Base-by-base conservation (phyloP, 2,888 invertebrate species). In the Ennomos fuscantarius region DNA sequence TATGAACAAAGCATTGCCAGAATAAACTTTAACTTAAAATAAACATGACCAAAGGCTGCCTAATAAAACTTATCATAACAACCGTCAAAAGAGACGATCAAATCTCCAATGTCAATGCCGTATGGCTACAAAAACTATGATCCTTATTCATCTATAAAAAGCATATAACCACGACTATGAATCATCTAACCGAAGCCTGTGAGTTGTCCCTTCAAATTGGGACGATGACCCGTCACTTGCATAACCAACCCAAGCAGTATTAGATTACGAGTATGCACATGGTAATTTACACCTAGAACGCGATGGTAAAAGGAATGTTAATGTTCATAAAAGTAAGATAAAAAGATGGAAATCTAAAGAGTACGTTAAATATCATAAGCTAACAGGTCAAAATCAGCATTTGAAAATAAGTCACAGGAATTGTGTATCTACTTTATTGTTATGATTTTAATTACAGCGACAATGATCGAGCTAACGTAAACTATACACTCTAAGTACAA, bases 211-310 rank as follows among this genome's bases (percentile, higher is more conserved):
- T 65, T 78, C 76, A 68, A 86, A 87, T 82, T 86, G 72, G 86
- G 85, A 65, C 86, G 71, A 73, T 76, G 86, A 86, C 85, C 86
- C 71, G 74, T 59, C 72, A 64, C 74, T 86, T 86, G 74, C 84
- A 80, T 83, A 84, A 84, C 76, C 68, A 69, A 64, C 66, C 62
- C 71, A 69, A 73, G 67, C 65, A 60, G 70, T 76, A 76, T 78
- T 66, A 72, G 72, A 78, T 81, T 73, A 78, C 72, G 58, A 61
- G 56, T 59, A 63, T 70, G 63, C 58, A 53, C 51, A 62, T 64
- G 57, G 63, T 67, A 65, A 66, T 68, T 63, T 68, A 72, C 69
- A 69, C 68, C 70, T 68, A 54, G 59, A 59, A 55, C 50, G 50
- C 53, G 47, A 15, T 52, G 49, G 45, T 39, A 53, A 52, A 43